Conservation (phyloP, 2,888 invertebrate species). For the Crepidodera aurea region DNA sequence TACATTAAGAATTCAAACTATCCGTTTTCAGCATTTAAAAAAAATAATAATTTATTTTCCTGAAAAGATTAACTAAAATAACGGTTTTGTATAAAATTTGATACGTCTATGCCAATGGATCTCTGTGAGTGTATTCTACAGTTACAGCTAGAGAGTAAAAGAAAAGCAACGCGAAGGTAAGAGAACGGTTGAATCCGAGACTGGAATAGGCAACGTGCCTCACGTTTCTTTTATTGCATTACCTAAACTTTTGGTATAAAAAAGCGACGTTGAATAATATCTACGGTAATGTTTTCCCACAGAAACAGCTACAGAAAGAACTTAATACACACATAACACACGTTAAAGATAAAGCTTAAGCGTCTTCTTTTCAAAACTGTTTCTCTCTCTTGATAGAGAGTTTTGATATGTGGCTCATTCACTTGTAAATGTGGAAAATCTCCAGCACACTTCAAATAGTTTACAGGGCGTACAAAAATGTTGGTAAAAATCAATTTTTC, state of each 20-base stretch:
- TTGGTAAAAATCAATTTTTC: too few relatives aligned
- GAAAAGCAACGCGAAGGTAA: neutral
- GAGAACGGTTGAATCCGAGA: slow-evolving; percentile 5
- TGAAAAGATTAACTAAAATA: too few relatives aligned
- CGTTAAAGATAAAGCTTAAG: neutral
- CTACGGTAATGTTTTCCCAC: neutral
- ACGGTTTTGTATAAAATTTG: too few relatives aligned
- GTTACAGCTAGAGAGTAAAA: neutral
- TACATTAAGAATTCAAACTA: too few relatives aligned
- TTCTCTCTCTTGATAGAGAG: too few relatives aligned
- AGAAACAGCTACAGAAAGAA: neutral
- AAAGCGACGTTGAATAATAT: slow-evolving; percentile 3
- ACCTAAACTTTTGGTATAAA: slow-evolving; percentile 4
- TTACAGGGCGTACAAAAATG: too few relatives aligned
- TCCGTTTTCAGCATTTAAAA: too few relatives aligned
- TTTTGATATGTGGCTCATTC: too few relatives aligned
- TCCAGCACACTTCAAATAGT: too few relatives aligned
- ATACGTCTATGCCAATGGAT: neutral
- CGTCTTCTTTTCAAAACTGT: too few relatives aligned
- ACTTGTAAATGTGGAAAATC: neutral
- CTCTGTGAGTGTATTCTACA: neutral
- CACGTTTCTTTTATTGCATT: slow-evolving; percentile 6
- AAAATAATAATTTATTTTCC: too few relatives aligned
- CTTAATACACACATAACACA: slow-evolving; percentile 2
- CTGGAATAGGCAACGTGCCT: slow-evolving; percentile 1